Evolutionary conservation across 2,797 vertebrate genomes (phyloP), one percentile per base, ranked within the genome.

Genomic region (Lycodopsis pacificus): DNA sequence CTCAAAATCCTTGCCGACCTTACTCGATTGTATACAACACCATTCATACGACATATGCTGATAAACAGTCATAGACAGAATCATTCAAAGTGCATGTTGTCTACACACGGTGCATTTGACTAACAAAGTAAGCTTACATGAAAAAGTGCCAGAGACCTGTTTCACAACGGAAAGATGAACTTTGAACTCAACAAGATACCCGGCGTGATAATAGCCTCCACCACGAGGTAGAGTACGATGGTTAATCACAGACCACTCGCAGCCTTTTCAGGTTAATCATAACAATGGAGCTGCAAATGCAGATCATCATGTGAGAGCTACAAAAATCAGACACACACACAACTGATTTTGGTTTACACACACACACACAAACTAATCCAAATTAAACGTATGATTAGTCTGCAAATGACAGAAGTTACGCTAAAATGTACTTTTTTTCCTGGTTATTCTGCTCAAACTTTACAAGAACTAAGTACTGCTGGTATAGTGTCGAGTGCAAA

Each of bases 91-190:
- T 44, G 58, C 49, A 15, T 48, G 34, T 17, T 67, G 38, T 67
- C 11, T 19, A 36, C 38, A 57, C 22, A 34, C 27, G 11, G n/a
- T 25, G 51, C 22, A 20, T 11, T n/a, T 13, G 13, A 67, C 54
- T 57, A 32, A 36, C 19, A 49, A 44, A 34, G 56, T 17, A 42
- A 44, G 54, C 64, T 44, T 17, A 54, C 8, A 19, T 22, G 32
- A 54, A 71, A 71, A 27, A 7, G 1, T 3, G 27, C 59, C 20
- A 38, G 19, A 19, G 62, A 65, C 3, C 5, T 4, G 71, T 87
- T 86, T 85, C 77, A 65, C 68, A 86, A 77, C 44, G 5, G 5
- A 66, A 19, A 58, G 46, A 2, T 77, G 75, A 88, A 83, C 89
- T 82, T 90, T 90, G 79, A 83, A 68, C 81, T 42, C 2, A n/a